Percentiles rank a stretch among this genome's conserved stretches.
These are phyloP conservation scores for Mactromeris polynyma DNA, from an alignment of 2,888 invertebrate genomes.

Conservation along the genomic window DNA sequence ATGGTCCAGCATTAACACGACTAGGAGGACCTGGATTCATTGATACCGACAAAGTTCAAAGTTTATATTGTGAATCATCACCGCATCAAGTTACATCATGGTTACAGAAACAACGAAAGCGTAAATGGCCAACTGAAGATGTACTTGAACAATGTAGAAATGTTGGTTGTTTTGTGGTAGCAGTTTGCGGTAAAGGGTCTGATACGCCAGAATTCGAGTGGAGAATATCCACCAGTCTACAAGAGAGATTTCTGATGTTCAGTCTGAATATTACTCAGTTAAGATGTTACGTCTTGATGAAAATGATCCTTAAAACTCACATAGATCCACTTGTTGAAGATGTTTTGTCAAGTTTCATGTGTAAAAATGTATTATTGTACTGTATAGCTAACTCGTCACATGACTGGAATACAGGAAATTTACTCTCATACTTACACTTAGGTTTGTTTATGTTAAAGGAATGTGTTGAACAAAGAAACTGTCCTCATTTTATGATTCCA, in stretches of 20 bases:
- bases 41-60: not conserved
- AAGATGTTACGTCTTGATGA: conserved; percentile 14
- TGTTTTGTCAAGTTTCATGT: conserved; percentile 20
- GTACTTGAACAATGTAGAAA: not conserved
- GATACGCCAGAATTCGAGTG: not conserved
- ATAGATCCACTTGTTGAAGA: not conserved
- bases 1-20: not conserved
- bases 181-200: not conserved
- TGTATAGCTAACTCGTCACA: conserved; percentile 1
- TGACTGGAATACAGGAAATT: conserved; percentile 7
- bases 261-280: conserved; percentile 14
- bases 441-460: not conserved
- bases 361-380: not conserved
- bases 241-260: not conserved
- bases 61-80: not conserved
- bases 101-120: not conserved
- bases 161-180: conserved; percentile 5
- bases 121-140: not conserved
- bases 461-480: not conserved
- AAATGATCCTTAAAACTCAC: conserved; percentile 15
- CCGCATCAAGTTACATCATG: not conserved
- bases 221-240: conserved; percentile 21
- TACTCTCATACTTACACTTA: not conserved
- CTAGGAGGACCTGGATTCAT: too few species aligned
- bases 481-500: conserved; percentile 15